A percentile compares a stretch with the other conserved stretches of the same genome.
These are phyloP conservation scores for Monochamus saltuarius DNA, from an alignment of 1,140 invertebrate species.

Conservation along the genomic window DNA sequence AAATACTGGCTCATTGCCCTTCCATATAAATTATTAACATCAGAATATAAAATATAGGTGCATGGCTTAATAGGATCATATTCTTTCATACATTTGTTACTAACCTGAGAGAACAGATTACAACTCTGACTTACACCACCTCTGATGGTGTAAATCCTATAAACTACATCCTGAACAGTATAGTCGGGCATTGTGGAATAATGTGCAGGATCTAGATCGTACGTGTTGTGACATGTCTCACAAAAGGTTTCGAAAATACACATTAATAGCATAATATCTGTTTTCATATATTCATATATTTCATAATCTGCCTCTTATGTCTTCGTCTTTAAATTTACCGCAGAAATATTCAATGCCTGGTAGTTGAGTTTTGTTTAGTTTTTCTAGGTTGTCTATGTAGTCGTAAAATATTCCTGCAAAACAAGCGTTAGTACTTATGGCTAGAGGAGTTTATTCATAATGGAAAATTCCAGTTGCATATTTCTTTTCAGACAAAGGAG, in stretches of 20 bases:
- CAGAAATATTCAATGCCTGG: constrained; percentile 45
- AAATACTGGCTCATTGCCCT: constrained; percentile 53
- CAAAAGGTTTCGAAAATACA: constrained; percentile 55
- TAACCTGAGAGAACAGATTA: constrained; percentile 44
- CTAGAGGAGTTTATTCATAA: no score
- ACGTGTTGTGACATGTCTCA: constrained; percentile 36
- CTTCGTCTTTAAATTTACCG: constrained; percentile 38
- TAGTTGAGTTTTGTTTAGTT: constrained; percentile 42
- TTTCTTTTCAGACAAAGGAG: no score
- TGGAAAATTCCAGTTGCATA: no score
- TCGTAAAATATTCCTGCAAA: no score
- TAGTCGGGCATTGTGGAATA: constrained; percentile 48
- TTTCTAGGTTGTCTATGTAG: no score
- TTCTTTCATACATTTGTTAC: constrained; percentile 49
- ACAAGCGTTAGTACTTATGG: no score
- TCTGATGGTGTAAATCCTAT: constrained; percentile 48
- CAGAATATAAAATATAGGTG: constrained; percentile 52
- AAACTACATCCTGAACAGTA: constrained; percentile 37
- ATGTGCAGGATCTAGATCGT: constrained; percentile 46
- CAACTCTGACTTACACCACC: constrained; percentile 45
- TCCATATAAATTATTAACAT: constrained; percentile 61
- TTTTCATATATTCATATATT: no score
- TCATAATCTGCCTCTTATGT: constrained; percentile 39
- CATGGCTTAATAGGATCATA: constrained; percentile 11
- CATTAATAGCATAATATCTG: no score